These are phyloP conservation scores for Melanostigma gelatinosum DNA, from an alignment of 2,113 vertebrate genomes.

Conservation along the genomic window DNA sequence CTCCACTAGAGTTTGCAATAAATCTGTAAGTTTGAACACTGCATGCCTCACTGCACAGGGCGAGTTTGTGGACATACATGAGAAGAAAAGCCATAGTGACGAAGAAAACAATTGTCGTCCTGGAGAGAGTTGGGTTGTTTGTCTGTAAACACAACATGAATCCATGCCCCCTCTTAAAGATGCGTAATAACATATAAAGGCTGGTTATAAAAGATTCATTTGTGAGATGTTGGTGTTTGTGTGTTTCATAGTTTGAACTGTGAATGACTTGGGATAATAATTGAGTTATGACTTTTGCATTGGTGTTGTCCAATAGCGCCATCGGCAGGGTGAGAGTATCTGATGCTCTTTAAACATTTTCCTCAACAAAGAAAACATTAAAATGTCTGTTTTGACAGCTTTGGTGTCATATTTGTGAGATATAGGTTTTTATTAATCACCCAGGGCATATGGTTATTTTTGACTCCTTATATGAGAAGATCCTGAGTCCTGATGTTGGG, in stretches of 20 bases:
- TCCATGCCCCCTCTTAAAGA: neutral
- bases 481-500: neutral
- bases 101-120: neutral
- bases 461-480: neutral
- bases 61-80: neutral
- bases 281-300: constrained; percentile 6
- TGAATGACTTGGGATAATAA: constrained; percentile 48
- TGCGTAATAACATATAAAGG: neutral
- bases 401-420: neutral
- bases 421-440: neutral
- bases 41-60: neutral
- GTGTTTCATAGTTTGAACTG: constrained; percentile 33
- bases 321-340: constrained; percentile 63
- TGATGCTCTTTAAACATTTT: constrained; percentile 18
- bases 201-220: neutral
- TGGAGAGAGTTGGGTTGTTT: neutral
- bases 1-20: neutral
- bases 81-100: constrained; percentile 2
- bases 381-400: neutral
- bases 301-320: constrained; percentile 50
- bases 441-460: neutral
- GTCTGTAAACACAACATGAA: neutral
- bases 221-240: neutral
- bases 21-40: neutral
- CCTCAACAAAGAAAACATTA: neutral